Evolutionary conservation across 2,113 vertebrate genomes (phyloP), one percentile per base, ranked within the genome.

Genomic region (Nicator chloris): DNA sequence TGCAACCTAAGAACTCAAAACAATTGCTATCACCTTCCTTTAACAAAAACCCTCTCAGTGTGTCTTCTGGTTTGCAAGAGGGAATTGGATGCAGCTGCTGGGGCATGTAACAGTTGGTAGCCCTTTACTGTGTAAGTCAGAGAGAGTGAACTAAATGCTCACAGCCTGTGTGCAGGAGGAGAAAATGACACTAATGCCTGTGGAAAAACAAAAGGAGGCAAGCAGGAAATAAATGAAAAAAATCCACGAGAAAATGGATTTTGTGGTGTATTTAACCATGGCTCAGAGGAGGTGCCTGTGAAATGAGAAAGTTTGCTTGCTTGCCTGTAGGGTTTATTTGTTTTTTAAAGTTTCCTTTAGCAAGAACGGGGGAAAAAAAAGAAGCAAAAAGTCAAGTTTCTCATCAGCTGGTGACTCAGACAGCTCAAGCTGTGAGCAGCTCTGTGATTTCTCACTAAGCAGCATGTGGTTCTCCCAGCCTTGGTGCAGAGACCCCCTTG

Each of bases 221-320:
- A 82, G 68, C 79, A 94, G 92, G 95, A 95, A 96, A 86, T 49
- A 97, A 89, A 82, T 84, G 44, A 47, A 81, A 90, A 94, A 90
- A 88, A 81, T 81, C 90, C 94, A 90, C 81, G 92, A 83, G 95
- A 93, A 95, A 91, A 93, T 59, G 65, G 86, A 93, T 95, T 95
- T 91, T 96, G 90, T 93, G 82, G 79, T 75, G 72, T 88, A 31
- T 92, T 96, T 94, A 81, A 88, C 71, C 56, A 51, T 71, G 79
- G 76, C 76, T 93, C 6, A 35, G 87, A 78, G 65, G 81, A 50
- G 72, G 56, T 69, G 80, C 64, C 82, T 88, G 53, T 60, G 47
- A 85, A 97, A 94, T 90, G 82, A 82, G 88, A 95, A 88, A 83
- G 82, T 86, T 94, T 83, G 21, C 64, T 86, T 86, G 76, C 68